A percentile compares a stretch with the other conserved stretches of the same genome.
phyloP scores from a whole-genome alignment of 2,797 vertebrate genomes.

The Xiphophorus birchmanni region DNA sequence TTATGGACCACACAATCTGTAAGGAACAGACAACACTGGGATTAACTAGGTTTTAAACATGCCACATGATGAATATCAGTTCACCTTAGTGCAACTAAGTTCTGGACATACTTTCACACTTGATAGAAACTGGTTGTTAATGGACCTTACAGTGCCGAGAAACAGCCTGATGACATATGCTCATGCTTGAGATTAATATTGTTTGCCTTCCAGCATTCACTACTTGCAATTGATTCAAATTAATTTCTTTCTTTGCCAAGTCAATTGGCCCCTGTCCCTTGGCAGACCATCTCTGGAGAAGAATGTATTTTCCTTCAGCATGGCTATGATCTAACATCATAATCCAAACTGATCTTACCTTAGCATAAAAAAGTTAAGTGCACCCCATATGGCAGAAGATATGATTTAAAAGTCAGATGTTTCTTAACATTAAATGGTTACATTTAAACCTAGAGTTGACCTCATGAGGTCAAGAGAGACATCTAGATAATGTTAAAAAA shows the following conservation, averaged over 20 bases:
- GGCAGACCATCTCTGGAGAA: slow-evolving; percentile 56
- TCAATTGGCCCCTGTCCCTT: slow-evolving; percentile 66
- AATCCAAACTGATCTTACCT: slow-evolving; percentile 52
- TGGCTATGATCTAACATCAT: slow-evolving; percentile 53
- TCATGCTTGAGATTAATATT: slow-evolving; percentile 70
- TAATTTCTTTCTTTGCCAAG: slow-evolving; percentile 68
- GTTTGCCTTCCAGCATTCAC: slow-evolving; percentile 64
- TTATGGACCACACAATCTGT: slow-evolving; percentile 70
- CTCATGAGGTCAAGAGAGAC: slow-evolving; percentile 25
- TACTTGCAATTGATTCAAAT: slow-evolving; percentile 70
- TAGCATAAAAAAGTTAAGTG: slow-evolving; percentile 5
- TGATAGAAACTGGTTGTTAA: slow-evolving; percentile 74
- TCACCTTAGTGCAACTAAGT: slow-evolving; percentile 69
- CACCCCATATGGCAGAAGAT: slow-evolving; percentile 9
- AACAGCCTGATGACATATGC: slow-evolving; percentile 64
- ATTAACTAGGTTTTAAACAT: slow-evolving; percentile 81
- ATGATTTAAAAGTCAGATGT: slow-evolving; percentile 10
- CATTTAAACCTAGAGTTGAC: slow-evolving; percentile 2
- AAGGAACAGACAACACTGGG: slow-evolving; percentile 63
- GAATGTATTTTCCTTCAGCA: slow-evolving; percentile 33
- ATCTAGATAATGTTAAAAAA: slow-evolving; percentile 25
- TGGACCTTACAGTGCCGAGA: slow-evolving; percentile 68
- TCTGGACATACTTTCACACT: slow-evolving; percentile 65
- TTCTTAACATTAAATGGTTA: slow-evolving; percentile 24
- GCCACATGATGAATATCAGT: slow-evolving; percentile 71